These are phyloP conservation scores for Octonoba sinensis DNA, from an alignment of 2,888 invertebrate genomes.

Conservation along the genomic window DNA sequence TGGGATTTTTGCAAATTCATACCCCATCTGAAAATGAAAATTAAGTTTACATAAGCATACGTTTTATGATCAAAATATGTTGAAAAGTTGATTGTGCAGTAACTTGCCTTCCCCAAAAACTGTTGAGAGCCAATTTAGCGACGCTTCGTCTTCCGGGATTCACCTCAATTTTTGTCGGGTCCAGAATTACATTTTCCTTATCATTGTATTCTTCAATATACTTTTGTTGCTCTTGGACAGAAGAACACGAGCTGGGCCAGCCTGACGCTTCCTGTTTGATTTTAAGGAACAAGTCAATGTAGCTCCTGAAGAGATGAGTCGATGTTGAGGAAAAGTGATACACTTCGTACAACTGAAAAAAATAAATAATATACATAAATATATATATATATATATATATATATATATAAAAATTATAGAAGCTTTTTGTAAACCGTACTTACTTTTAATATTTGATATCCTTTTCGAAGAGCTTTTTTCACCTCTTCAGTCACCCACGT, in stretches of 20 bases:
- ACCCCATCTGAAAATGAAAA: neutral
- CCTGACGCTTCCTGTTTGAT: conserved; percentile 55
- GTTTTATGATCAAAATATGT: too few relatives aligned
- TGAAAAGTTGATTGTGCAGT: too few relatives aligned
- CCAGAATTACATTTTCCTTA: conserved; percentile 66
- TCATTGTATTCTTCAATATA: conserved; percentile 66
- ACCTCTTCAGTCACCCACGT: conserved; percentile 68
- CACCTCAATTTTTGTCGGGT: conserved; percentile 53
- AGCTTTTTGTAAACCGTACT: conserved; percentile 23
- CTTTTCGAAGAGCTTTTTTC: conserved; percentile 66
- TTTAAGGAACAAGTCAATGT: too few relatives aligned
- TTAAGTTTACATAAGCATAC: too few relatives aligned
- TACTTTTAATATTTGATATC: conserved; percentile 67
- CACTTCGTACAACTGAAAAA: conserved; percentile 67
- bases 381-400: conserved; percentile 21
- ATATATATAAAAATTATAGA: too few relatives aligned
- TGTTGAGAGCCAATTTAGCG: conserved; percentile 66
- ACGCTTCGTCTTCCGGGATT: conserved; percentile 65
- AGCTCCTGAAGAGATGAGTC: too few relatives aligned
- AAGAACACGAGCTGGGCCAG: conserved; percentile 66
- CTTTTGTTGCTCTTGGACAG: conserved; percentile 63
- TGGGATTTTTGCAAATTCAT: conserved; percentile 11
- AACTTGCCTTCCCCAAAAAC: conserved; percentile 64
- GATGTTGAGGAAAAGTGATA: too few relatives aligned
- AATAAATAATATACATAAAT: conserved; percentile 67